A percentile compares a stretch with the other conserved stretches of the same genome.
Conservation (phyloP, 2,113 vertebrate genomes). For the Pogonocichla stellata region DNA sequence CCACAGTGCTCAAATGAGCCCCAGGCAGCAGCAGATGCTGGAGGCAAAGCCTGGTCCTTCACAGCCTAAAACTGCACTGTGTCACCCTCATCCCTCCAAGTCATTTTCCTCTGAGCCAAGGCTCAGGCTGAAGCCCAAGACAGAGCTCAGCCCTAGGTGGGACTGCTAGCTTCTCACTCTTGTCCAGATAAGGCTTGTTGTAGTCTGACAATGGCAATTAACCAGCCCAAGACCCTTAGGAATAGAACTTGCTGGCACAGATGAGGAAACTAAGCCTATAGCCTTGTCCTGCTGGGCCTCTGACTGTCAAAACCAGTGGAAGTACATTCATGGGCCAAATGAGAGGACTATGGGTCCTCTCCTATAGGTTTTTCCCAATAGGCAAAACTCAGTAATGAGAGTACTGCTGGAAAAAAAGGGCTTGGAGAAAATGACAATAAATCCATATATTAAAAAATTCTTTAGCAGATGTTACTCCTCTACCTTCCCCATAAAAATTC, state of each 20-base stretch:
- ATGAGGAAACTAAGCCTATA: background rate
- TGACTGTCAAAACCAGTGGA: background rate
- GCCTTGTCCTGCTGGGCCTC: background rate
- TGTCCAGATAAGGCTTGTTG: background rate
- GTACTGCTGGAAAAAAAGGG: background rate
- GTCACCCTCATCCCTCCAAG: background rate
- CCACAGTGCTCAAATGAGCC: background rate
- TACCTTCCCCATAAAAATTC: background rate
- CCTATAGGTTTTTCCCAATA: background rate
- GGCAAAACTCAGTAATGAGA: background rate
- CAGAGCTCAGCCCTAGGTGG: background rate
- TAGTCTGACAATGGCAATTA: background rate
- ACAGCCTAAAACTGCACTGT: background rate
- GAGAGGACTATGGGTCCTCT: background rate
- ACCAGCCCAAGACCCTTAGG: background rate
- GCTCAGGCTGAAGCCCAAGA: background rate
- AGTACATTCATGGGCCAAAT: background rate
- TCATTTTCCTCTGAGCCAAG: background rate
- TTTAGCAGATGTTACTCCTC: background rate
- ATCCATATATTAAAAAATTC: background rate
- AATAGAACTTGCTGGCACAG: background rate
- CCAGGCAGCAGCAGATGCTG: background rate
- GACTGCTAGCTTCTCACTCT: background rate
- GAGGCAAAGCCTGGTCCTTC: background rate
- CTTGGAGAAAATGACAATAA: background rate